These are phyloP conservation scores for Furcifer pardalis DNA, from an alignment of 2,797 vertebrate species.

Conservation along the genomic window DNA sequence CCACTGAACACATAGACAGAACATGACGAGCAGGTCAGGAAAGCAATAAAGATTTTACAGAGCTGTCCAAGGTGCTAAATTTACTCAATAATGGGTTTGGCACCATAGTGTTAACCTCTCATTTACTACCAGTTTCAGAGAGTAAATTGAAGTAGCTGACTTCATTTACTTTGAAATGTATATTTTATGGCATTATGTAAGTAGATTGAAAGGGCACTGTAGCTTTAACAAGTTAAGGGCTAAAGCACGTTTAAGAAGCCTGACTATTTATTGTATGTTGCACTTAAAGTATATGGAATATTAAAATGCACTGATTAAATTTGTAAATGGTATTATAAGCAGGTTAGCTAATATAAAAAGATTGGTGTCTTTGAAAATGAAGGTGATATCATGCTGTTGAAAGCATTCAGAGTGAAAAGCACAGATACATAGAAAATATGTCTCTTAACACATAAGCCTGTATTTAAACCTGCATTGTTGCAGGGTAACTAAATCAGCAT, in stretches of 20 bases:
- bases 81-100: constrained; percentile 98
- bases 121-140: constrained; percentile 93
- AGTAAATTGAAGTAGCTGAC: constrained; percentile 85
- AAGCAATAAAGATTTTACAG: constrained; percentile 99
- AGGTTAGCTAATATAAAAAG: constrained; percentile 80
- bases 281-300: constrained; percentile 81
- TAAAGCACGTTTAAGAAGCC: constrained; percentile 81
- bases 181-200: constrained; percentile 89
- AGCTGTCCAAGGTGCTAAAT: constrained; percentile 98
- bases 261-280: constrained; percentile 81
- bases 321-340: constrained; percentile 83
- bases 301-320: constrained; percentile 84
- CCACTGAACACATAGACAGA: constrained; percentile 87
- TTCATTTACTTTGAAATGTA: constrained; percentile 87
- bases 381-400: constrained; percentile 69
- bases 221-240: constrained; percentile 83
- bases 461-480: background rate
- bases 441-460: constrained; percentile 10
- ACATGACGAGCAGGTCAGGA: constrained; percentile 99
- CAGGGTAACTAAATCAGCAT: background rate
- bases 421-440: constrained; percentile 16
- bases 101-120: constrained; percentile 98
- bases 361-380: constrained; percentile 76
- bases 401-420: constrained; percentile 44
- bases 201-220: constrained; percentile 83